phyloP scores from a whole-genome alignment of 1,140 invertebrate genomes.

The Apis laboriosa region DNA sequence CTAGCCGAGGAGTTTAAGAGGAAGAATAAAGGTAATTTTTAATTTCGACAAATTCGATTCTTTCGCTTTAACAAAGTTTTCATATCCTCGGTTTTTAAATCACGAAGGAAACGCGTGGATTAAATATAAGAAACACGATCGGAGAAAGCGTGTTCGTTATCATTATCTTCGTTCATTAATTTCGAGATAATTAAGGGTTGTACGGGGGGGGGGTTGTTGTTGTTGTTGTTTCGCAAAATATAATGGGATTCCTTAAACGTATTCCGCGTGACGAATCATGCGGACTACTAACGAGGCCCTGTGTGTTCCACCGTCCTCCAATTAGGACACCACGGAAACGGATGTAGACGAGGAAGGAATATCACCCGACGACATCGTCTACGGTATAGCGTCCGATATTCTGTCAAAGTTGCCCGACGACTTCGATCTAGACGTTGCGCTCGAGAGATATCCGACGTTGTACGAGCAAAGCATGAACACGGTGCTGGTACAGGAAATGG shows the following conservation, averaged over 20 bases:
- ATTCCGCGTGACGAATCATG: constrained; percentile 34
- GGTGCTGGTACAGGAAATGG: constrained; percentile 97
- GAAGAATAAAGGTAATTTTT: constrained; percentile 8
- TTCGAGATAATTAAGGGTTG: constrained; percentile 36
- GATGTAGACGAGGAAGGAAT: constrained; percentile 75
- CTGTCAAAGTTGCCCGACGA: constrained; percentile 88
- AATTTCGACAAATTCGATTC: no score
- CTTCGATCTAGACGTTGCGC: constrained; percentile 86
- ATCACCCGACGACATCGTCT: constrained; percentile 87
- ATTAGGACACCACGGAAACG: constrained; percentile 77
- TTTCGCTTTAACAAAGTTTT: no score
- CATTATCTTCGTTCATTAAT: constrained; percentile 48
- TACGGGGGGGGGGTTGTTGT: neutral
- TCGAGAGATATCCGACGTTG: constrained; percentile 89
- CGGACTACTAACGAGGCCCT: constrained; percentile 37
- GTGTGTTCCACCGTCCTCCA: constrained; percentile 32
- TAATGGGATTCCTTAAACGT: constrained; percentile 40
- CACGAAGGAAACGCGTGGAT: no score
- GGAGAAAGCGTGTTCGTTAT: neutral
- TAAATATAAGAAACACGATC: neutral
- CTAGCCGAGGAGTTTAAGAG: constrained; percentile 6
- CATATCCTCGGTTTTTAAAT: no score
- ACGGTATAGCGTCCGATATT: constrained; percentile 87
- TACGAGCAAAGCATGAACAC: constrained; percentile 96
- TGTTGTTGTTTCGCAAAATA: constrained; percentile 9